phyloP scores from a whole-genome alignment of 2,797 vertebrate species.

The Champsocephalus esox region DNA sequence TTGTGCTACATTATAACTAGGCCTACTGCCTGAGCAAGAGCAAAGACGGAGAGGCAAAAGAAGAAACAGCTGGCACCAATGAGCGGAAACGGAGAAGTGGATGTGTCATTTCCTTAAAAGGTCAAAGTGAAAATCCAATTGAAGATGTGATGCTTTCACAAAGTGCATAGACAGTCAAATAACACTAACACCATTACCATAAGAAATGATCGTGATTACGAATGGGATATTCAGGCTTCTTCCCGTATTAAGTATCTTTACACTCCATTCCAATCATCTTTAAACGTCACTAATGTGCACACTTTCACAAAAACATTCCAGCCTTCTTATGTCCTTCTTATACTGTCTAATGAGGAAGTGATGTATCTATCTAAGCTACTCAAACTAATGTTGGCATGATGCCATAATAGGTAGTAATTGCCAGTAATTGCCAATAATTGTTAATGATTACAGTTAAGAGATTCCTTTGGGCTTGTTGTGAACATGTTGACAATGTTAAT shows the following conservation, averaged over 20 bases:
- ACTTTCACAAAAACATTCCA: conserved; percentile 7
- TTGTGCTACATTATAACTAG: conserved; percentile 56
- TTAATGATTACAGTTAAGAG: conserved; percentile 46
- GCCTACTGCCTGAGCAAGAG: conserved; percentile 23
- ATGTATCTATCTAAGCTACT: conserved; percentile 12
- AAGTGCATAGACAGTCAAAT: background rate
- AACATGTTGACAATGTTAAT: conserved; percentile 52
- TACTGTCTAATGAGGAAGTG: conserved; percentile 20
- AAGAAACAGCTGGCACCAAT: conserved; percentile 40
- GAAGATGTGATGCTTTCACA: conserved; percentile 7
- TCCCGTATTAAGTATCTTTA: conserved; percentile 33
- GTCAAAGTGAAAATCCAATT: conserved; percentile 43
- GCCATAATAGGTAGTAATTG: conserved; percentile 47
- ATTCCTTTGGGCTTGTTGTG: conserved; percentile 39
- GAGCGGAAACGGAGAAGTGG: conserved; percentile 40
- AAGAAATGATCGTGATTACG: conserved; percentile 43
- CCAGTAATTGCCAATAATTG: conserved; percentile 50
- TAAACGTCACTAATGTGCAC: background rate
- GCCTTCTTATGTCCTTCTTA: conserved; percentile 9
- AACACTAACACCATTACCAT: conserved; percentile 14
- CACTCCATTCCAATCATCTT: conserved; percentile 22
- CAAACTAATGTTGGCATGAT: conserved; percentile 31
- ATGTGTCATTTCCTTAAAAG: conserved; percentile 64
- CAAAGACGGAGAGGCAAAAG: conserved; percentile 26
- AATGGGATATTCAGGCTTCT: conserved; percentile 33